Evolutionary conservation across 2,888 invertebrate species (phyloP), one percentile per base, ranked within the genome.

Genomic region (Anaspis maculata): DNA sequence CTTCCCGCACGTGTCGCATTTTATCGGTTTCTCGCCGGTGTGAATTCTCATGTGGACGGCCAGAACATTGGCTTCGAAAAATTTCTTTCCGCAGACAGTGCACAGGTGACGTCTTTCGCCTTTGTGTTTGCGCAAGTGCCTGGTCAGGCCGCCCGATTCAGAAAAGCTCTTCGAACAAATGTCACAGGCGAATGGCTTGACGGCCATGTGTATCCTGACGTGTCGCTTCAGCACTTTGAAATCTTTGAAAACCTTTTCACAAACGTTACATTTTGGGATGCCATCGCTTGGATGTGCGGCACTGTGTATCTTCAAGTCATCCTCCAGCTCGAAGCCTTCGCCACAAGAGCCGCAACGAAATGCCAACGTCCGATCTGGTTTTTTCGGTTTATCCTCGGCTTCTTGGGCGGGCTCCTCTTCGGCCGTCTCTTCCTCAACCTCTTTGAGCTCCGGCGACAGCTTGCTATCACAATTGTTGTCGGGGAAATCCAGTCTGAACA

Each of bases 71-170:
- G 57, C 52, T 40, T 61, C 61, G 30, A 59, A 61, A 41, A 61
- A 61, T 3, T 59, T 54, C 42, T 59, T 61, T 3, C 59, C 59
- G 35, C 61, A 61, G 5, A 55, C 46, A 1, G 49, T 49, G 30
- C 61, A 61, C n/a, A 59, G 43, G 40, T 61, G 57, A 14, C 55
- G 37, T 28, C 56, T 61, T 39, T 61, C 59, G 2, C 61, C 61
- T n/a, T 41, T 41, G 36, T 61, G 61, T 33, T 58, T 59, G 22
- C 59, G 30, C 25, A 58, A 41, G 42, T 61, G 61, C 30, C 57
- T 44, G 2, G 56, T 58, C 26, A 59, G 46, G 41, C 58, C 57
- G 9, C 57, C 59, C 2, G 59, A 58, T 43, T 61, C 59, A 3
- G 58, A 48, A 34, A 58, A 61, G 19, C 45, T 48, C 32, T 54